Conservation (phyloP, 2,888 invertebrate genomes). For the Tipula confusa region DNA sequence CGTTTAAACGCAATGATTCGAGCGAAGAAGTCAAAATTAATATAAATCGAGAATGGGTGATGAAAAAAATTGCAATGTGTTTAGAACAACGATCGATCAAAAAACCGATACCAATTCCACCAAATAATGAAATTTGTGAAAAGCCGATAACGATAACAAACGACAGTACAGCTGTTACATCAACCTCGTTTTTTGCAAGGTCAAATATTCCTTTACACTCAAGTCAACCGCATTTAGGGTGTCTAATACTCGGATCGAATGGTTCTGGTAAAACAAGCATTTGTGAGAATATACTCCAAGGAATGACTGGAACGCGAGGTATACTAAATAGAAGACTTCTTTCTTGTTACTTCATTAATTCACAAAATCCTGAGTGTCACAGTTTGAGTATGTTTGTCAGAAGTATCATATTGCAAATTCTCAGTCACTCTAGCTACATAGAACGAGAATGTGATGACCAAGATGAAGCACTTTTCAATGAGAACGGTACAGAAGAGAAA, state of each 20-base stretch:
- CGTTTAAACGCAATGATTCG: not conserved
- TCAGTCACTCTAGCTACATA: slow-evolving; percentile 60
- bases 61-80: slow-evolving; percentile 87
- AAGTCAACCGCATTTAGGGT: slow-evolving; percentile 53
- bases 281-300: slow-evolving; percentile 62
- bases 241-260: slow-evolving; percentile 83
- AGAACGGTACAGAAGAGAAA: not conserved
- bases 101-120: slow-evolving; percentile 48
- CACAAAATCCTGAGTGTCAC: slow-evolving; percentile 78
- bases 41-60: slow-evolving; percentile 82
- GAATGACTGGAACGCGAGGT: slow-evolving; percentile 49
- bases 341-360: slow-evolving; percentile 84
- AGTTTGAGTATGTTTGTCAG: slow-evolving; percentile 82
- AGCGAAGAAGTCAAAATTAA: slow-evolving; percentile 39
- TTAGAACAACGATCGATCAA: slow-evolving; percentile 81
- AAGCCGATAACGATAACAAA: not conserved
- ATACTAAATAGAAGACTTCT: slow-evolving; percentile 66
- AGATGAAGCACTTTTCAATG: slow-evolving; percentile 37
- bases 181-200: slow-evolving; percentile 30
- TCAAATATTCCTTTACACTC: slow-evolving; percentile 27
- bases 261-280: slow-evolving; percentile 94
- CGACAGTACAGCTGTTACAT: not conserved
- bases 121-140: slow-evolving; percentile 26
- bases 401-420: slow-evolving; percentile 77
- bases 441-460: slow-evolving; percentile 46